Percentiles rank a stretch among this genome's conserved stretches.
phyloP scores from a whole-genome alignment of 2,113 vertebrate genomes.

The Eolophus roseicapilla region DNA sequence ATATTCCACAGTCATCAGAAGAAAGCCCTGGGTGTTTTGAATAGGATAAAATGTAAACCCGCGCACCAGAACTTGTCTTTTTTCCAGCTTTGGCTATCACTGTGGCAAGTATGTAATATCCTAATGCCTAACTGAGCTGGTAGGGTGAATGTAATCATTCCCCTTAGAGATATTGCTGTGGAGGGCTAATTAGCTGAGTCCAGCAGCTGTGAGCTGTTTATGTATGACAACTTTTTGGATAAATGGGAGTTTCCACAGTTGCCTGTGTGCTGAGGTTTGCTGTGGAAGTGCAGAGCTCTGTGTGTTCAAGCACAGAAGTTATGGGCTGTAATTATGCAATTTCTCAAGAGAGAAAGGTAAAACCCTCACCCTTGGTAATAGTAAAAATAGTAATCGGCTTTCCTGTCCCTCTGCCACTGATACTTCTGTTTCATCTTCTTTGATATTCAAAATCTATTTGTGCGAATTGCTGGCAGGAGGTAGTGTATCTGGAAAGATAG shows the following conservation, averaged over 20 bases:
- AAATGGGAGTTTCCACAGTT: constrained; percentile 61
- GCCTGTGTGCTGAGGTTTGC: constrained; percentile 38
- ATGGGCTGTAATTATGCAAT: constrained; percentile 18
- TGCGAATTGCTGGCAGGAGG: neutral
- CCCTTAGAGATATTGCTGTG: constrained; percentile 12
- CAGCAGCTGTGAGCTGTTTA: constrained; percentile 67
- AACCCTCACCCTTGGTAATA: neutral
- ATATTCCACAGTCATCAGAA: neutral
- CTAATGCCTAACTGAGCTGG: neutral
- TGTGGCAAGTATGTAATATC: neutral
- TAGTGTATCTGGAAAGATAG: neutral
- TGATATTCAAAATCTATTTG: neutral
- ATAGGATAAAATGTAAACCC: neutral
- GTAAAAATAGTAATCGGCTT: constrained; percentile 10
- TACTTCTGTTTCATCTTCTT: constrained; percentile 8
- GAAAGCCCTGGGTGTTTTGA: neutral
- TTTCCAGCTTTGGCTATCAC: neutral
- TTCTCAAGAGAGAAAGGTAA: constrained; percentile 49
- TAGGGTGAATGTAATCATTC: constrained; percentile 17
- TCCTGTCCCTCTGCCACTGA: neutral
- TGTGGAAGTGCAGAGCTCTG: constrained; percentile 30
- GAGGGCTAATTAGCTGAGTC: constrained; percentile 38
- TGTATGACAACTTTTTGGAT: constrained; percentile 45
- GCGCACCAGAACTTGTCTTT: neutral
- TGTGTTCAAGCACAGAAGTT: constrained; percentile 37